A percentile compares a stretch with the other conserved stretches of the same genome.
phyloP scores from a whole-genome alignment of 2,113 vertebrate genomes.

The Spea multiplicata region DNA sequence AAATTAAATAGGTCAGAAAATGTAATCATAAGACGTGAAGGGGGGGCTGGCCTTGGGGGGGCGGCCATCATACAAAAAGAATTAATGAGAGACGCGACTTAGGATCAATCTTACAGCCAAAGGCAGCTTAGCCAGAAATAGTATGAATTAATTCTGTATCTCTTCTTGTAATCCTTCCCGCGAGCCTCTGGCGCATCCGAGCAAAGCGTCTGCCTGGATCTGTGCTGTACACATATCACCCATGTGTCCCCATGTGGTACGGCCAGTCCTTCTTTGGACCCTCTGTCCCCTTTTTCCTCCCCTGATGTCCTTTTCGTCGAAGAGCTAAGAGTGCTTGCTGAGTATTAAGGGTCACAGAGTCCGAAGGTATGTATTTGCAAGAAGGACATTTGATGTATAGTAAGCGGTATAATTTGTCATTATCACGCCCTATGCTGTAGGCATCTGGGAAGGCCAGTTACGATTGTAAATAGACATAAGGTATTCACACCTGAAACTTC shows the following conservation, averaged over 20 bases:
- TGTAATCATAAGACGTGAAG: conserved; percentile 59
- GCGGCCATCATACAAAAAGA: conserved; percentile 57
- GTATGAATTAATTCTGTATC: conserved; percentile 67
- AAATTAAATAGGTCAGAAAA: conserved; percentile 58
- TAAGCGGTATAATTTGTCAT: no score
- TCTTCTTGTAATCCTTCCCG: conserved; percentile 61
- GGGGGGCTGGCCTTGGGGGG: conserved; percentile 49
- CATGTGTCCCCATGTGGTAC: background rate
- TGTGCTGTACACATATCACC: background rate
- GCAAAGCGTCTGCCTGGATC: conserved; percentile 23
- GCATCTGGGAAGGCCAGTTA: no score
- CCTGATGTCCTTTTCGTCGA: no score
- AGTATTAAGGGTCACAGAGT: no score
- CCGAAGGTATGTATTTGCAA: no score
- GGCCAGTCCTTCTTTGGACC: background rate
- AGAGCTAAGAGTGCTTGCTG: no score
- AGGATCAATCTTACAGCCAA: conserved; percentile 63
- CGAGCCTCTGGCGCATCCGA: conserved; percentile 57
- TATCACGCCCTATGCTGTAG: no score
- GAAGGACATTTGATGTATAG: no score
- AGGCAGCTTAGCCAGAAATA: conserved; percentile 68
- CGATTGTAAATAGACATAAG: no score
- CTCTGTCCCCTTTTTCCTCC: background rate
- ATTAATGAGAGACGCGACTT: conserved; percentile 62
- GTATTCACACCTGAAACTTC: no score